These are phyloP conservation scores for Cyphomyrus discorhynchus DNA, from an alignment of 2,113 vertebrate species.

Conservation along the genomic window DNA sequence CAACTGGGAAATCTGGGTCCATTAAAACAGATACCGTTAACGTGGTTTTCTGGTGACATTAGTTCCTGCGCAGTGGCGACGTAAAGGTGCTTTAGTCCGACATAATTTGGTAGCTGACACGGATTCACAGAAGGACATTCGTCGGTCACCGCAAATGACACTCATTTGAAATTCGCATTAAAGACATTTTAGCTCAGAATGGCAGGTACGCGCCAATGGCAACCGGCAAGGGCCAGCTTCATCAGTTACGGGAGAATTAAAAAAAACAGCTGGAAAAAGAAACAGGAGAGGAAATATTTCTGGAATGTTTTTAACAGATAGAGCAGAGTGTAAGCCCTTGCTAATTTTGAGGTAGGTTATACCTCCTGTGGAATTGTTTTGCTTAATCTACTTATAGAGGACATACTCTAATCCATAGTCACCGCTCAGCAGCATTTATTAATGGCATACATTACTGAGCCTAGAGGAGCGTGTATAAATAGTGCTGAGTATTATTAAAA, in stretches of 20 bases:
- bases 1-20: neutral
- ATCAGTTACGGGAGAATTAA: neutral
- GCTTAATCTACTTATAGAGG: slow-evolving; percentile 8
- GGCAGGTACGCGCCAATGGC: neutral
- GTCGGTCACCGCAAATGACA: neutral
- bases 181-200: neutral
- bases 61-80: neutral
- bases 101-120: neutral
- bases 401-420: neutral
- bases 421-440: neutral
- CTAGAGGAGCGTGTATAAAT: neutral
- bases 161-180: neutral
- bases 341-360: neutral
- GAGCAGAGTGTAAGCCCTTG: neutral
- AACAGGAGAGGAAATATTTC: neutral
- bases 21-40: neutral
- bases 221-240: neutral
- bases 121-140: neutral
- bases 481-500: neutral
- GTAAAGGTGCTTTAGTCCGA: neutral
- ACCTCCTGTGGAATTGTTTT: slow-evolving; percentile 1
- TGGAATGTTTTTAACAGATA: slow-evolving; percentile 1
- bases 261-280: neutral
- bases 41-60: neutral
- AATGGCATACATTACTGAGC: neutral